These are phyloP conservation scores for Poecilus cupreus DNA, from an alignment of 2,888 invertebrate genomes.

Conservation along the genomic window DNA sequence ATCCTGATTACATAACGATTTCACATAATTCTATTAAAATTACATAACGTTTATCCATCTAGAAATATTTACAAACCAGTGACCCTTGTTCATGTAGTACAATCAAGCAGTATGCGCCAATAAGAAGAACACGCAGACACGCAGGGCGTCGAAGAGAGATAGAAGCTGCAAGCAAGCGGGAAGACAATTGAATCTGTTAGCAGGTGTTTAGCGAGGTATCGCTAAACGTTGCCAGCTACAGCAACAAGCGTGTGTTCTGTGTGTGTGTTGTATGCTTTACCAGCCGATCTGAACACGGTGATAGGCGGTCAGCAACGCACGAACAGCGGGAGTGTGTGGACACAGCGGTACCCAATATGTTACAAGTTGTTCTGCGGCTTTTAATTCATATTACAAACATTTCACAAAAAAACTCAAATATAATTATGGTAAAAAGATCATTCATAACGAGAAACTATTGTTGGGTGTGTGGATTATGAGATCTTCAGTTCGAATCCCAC, in stretches of 20 bases:
- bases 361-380: neutral
- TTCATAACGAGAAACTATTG: too few species aligned
- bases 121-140: neutral
- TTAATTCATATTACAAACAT: too few species aligned
- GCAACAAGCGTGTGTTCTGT: conserved; percentile 20
- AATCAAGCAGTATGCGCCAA: neutral
- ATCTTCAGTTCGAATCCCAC: too few species aligned
- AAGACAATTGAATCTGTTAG: conserved; percentile 52
- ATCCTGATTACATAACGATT: neutral
- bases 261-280: conserved; percentile 31
- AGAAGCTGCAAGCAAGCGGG: neutral
- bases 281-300: conserved; percentile 35
- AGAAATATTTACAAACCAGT: neutral
- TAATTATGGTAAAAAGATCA: too few species aligned
- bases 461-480: too few species aligned
- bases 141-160: neutral
- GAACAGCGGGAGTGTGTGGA: conserved; percentile 10
- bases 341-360: neutral
- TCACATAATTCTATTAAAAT: neutral
- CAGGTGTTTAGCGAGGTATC: conserved; percentile 50
- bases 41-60: neutral
- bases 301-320: conserved; percentile 41
- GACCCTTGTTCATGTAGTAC: neutral
- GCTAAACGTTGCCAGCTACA: conserved; percentile 41
- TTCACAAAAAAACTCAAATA: too few species aligned